Base-by-base conservation (phyloP, 2,888 invertebrate genomes). In the Andrena fulva region DNA sequence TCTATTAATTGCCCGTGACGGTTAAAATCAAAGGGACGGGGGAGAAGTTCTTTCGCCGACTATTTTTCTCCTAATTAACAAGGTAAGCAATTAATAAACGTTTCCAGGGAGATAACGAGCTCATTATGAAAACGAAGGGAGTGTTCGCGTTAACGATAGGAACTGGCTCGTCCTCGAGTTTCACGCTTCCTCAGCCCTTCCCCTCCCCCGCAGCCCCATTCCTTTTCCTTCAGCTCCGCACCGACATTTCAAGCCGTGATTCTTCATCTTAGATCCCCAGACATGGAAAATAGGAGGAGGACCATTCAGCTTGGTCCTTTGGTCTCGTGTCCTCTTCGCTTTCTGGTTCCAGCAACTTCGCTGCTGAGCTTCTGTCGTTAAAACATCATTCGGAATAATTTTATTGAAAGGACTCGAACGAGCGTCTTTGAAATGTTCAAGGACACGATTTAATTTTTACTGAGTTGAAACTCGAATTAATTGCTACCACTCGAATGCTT, bases 31-130 rank as follows among this genome's bases (percentile, higher is more conserved):
- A 63, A 12, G 54, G 6, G 2, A 56, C 12, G 4, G 4, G 24
- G 10, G 29, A 50, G 16, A 2, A 10, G 3, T 6, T 4, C 12
- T 5, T 27, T 29, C 27, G 8, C 12, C 10, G 35, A 48, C 33
- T 29, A 69, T 64, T 79, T 80, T 68, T 63, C 67, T 42, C 29
- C 50, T 64, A 68, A 79, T 82, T 80, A 80, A 76, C 71, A 62
- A 59, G 63, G 56, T 27, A 72, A 70, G 66, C 68, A 70, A 77
- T 80, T 84, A 80, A 80, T 67, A 80, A 72, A 63, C 48, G 60
- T 64, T 80, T 29, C 74, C 12, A 48, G 33, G 67, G 29, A 63
- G 42, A 56, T 80, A 85, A 84, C 80, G 74, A 71, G 80, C 75
- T 85, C 77, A 50, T 84, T 84, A 84, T 31, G 50, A 35, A 52